Conservation (phyloP, 2,113 vertebrate genomes). For the Hippocampus barbouri region DNA sequence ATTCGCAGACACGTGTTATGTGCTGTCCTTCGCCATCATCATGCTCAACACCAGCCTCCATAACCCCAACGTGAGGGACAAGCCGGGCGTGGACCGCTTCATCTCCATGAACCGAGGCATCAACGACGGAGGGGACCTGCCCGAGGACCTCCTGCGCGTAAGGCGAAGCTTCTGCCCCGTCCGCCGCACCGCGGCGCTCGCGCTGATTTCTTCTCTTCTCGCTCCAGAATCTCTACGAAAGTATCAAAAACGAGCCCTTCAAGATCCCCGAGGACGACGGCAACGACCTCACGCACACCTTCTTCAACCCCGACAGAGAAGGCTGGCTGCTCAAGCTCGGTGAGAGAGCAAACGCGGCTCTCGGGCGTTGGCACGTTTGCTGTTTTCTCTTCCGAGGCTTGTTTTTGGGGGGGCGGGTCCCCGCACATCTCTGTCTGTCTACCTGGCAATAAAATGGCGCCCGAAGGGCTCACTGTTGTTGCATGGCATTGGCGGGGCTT, state of each 20-base stretch:
- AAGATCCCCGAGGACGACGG: slow-evolving; percentile 94
- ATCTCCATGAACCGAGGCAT: slow-evolving; percentile 91
- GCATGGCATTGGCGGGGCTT: slow-evolving; percentile 64
- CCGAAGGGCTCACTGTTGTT: background rate
- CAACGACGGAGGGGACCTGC: slow-evolving; percentile 87
- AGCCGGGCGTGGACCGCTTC: slow-evolving; percentile 82
- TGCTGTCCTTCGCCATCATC: slow-evolving; percentile 87
- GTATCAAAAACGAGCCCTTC: slow-evolving; percentile 89
- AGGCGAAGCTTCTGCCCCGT: slow-evolving; percentile 3
- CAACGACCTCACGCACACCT: slow-evolving; percentile 88
- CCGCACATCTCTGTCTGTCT: slow-evolving; percentile 30
- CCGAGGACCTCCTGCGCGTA: slow-evolving; percentile 85
- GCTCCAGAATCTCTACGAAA: slow-evolving; percentile 84
- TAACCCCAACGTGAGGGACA: slow-evolving; percentile 88
- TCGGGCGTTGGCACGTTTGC: background rate
- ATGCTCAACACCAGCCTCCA: slow-evolving; percentile 93
- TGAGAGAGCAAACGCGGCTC: slow-evolving; percentile 45
- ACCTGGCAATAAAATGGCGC: background rate
- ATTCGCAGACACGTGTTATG: slow-evolving; percentile 83
- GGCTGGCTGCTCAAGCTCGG: slow-evolving; percentile 92
- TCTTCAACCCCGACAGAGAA: slow-evolving; percentile 89
- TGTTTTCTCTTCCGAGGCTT: slow-evolving; percentile 29
- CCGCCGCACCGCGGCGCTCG: background rate
- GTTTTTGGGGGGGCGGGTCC: slow-evolving; percentile 22
- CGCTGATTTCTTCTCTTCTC: background rate